These are phyloP conservation scores for Troides helena DNA, from an alignment of 2,888 invertebrate genomes.

Conservation along the genomic window DNA sequence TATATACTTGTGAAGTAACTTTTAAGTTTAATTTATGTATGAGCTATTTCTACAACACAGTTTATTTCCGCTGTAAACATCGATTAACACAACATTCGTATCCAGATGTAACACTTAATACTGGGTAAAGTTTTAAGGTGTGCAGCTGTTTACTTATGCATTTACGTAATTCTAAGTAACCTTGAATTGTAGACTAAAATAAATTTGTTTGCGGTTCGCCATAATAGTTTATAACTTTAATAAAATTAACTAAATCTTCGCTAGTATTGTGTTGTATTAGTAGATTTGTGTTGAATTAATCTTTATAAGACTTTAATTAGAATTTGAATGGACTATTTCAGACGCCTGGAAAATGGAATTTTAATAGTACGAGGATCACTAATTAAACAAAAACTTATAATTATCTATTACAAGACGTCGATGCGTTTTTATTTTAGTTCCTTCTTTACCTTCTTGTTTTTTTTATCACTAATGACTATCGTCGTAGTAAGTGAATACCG, in stretches of 20 bases:
- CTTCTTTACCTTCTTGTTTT: too few species aligned
- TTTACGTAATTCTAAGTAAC: constrained; percentile 1
- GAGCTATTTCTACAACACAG: background rate
- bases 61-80: background rate
- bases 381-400: too few species aligned
- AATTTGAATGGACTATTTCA: too few species aligned
- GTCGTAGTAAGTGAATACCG: too few species aligned
- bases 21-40: background rate
- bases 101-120: background rate
- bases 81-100: background rate
- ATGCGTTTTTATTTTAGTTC: too few species aligned
- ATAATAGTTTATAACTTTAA: background rate
- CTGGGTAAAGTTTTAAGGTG: background rate
- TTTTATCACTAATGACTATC: too few species aligned
- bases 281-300: too few species aligned
- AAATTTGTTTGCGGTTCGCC: background rate
- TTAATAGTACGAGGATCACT: too few species aligned
- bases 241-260: background rate
- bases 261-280: too few species aligned
- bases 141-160: background rate
- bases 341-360: too few species aligned
- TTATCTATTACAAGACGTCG: too few species aligned
- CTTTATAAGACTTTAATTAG: too few species aligned
- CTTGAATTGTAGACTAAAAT: background rate
- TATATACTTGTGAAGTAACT: background rate